Conservation (phyloP, 2,113 vertebrate genomes). For the Delphinus delphis region DNA sequence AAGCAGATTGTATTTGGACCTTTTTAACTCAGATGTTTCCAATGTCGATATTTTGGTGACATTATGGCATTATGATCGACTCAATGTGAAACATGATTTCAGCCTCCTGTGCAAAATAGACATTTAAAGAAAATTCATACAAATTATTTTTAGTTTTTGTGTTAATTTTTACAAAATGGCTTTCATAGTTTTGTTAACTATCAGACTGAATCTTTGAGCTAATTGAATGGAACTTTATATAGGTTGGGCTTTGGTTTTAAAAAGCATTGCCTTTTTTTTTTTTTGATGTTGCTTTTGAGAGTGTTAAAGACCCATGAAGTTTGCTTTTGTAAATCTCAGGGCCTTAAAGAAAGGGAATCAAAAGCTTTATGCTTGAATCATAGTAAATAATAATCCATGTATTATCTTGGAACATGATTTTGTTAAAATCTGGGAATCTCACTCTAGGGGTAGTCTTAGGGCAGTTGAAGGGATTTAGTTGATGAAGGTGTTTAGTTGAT, state of each 20-base stretch:
- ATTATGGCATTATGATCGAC: conserved; percentile 48
- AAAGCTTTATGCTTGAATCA: conserved; percentile 54
- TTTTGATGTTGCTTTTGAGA: conserved; percentile 36
- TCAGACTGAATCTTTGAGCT: conserved; percentile 61
- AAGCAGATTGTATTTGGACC: conserved; percentile 71
- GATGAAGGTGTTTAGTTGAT: not conserved
- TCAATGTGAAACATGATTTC: conserved; percentile 44
- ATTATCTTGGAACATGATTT: conserved; percentile 36
- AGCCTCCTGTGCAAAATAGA: conserved; percentile 46
- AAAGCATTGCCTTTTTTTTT: not conserved
- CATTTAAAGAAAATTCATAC: conserved; percentile 49
- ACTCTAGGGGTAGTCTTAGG: not conserved
- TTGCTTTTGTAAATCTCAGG: conserved; percentile 45
- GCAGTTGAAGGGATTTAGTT: conserved; percentile 1
- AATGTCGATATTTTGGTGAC: conserved; percentile 61
- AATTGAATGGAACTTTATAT: conserved; percentile 52
- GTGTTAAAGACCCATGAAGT: conserved; percentile 45
- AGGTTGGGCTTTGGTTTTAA: conserved; percentile 51
- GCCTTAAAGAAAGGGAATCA: conserved; percentile 26
- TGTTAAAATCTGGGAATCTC: conserved; percentile 14
- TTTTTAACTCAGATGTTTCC: conserved; percentile 63
- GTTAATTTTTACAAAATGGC: conserved; percentile 64
- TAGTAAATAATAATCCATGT: conserved; percentile 51
- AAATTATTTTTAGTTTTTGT: conserved; percentile 52
- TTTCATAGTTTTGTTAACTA: conserved; percentile 63